Evolutionary conservation across 2,113 vertebrate genomes (phyloP), one percentile per base, ranked within the genome.

Genomic region (Meleagris gallopavo): DNA sequence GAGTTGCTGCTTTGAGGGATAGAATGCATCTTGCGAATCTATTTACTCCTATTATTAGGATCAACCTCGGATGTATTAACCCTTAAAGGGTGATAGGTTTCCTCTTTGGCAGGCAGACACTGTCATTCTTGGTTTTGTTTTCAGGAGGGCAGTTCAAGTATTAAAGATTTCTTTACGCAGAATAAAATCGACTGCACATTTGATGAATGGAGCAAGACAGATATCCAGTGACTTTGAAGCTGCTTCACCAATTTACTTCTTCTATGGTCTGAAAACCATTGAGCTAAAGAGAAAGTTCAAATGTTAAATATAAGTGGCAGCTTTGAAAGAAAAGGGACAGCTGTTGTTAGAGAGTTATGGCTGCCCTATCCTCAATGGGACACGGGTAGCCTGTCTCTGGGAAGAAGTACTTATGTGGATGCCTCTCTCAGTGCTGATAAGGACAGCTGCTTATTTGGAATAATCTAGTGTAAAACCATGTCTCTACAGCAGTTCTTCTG

Each of bases 11-110:
- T 91, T 92, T 94, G 41, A 50, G 32, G 76, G 62, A 41, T 34
- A 75, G 27, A 73, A 46, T 52, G 61, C n/a, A 50, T 73, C 46
- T 70, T 79, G 40, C 41, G n/a, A 67, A 67, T 90, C 65, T 88
- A 19, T 94, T 86, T 88, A 64, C 34, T 22, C 76, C 32, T 82
- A 46, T 46, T 46, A 58, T 16, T 12, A 11, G 29, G 38, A 54
- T n/a, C 45, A 57, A 62, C 72, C 54, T 83, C 79, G 78, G 74
- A 50, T 82, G 92, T 22, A 61, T 82, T 82, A 86, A 89, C 65
- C 80, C 60, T 20, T 77, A 40, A 88, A 62, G 60, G 36, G 36
- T 40, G 30, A 13, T 27, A 65, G 11, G 5, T 88, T 89, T 91
- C n/a, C 66, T 69, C 72, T 52, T 18, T 29, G 36, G 81, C 12